Evolutionary conservation across 2,797 vertebrate species (phyloP).

Genomic region (Anguilla marmorata): DNA sequence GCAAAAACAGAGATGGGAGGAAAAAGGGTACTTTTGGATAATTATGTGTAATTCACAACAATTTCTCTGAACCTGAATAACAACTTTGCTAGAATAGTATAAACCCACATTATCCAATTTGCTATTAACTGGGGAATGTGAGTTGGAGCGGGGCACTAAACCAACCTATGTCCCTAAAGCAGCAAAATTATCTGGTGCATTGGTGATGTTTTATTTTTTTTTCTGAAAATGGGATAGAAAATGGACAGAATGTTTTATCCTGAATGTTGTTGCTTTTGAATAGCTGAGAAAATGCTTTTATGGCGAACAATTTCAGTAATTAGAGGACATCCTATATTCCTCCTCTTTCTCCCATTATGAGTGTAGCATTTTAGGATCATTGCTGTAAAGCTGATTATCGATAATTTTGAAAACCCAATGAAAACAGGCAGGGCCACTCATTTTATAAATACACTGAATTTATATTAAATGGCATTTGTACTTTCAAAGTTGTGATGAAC

Average conservation of each 20-base stretch:
- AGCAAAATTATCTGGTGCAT: conserved; percentile 37
- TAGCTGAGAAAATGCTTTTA: conserved; percentile 28
- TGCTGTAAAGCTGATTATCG: neutral
- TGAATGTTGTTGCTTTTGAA: conserved; percentile 34
- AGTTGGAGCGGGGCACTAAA: conserved; percentile 34
- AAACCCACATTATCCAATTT: conserved; percentile 51
- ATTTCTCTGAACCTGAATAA: conserved; percentile 46
- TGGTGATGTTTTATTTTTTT: conserved; percentile 17
- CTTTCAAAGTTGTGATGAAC: neutral
- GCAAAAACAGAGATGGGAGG: conserved; percentile 31
- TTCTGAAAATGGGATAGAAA: conserved; percentile 31
- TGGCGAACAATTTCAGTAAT: conserved; percentile 32
- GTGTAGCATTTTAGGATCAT: neutral
- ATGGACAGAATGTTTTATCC: conserved; percentile 27
- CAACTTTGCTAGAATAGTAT: conserved; percentile 40
- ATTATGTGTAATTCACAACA: conserved; percentile 53
- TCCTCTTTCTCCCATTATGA: conserved; percentile 19
- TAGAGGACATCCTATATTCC: conserved; percentile 4
- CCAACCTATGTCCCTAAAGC: conserved; percentile 48
- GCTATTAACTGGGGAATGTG: conserved; percentile 39
- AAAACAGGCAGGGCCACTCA: neutral
- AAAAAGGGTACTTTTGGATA: conserved; percentile 45
- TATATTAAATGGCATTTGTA: neutral
- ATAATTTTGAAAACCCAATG: neutral
- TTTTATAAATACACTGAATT: neutral